Evolutionary conservation across 2,797 vertebrate genomes (phyloP).

Genomic region (Bradypus variegatus): DNA sequence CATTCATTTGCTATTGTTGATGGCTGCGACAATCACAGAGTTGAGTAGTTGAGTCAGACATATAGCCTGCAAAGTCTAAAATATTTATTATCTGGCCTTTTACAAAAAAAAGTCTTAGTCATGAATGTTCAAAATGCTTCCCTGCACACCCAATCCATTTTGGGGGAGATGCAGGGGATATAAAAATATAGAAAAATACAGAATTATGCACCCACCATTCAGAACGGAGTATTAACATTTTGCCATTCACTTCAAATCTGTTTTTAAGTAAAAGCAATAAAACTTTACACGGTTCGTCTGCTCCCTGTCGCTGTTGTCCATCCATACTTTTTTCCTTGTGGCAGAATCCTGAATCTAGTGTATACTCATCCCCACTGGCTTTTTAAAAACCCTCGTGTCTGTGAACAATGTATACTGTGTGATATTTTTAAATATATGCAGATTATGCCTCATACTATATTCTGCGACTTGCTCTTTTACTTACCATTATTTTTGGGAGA

Average conservation of each 20-base stretch:
- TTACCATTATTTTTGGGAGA: neutral
- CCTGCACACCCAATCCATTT: neutral
- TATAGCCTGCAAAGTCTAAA: neutral
- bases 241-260: neutral
- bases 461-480: neutral
- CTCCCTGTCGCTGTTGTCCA: neutral
- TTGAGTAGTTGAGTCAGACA: too few species aligned
- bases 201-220: neutral
- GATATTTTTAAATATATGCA: neutral
- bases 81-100: neutral
- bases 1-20: neutral
- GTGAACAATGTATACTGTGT: neutral
- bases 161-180: neutral
- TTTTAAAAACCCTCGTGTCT: neutral
- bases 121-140: neutral
- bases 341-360: neutral
- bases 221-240: neutral
- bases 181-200: neutral
- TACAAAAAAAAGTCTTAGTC: neutral
- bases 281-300: neutral
- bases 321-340: neutral
- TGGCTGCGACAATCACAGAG: neutral
- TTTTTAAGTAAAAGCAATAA: conserved; percentile 1
- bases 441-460: neutral
- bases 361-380: neutral